These are phyloP conservation scores for Parasteatoda tepidariorum DNA, from an alignment of 1,140 invertebrate species.

Conservation along the genomic window DNA sequence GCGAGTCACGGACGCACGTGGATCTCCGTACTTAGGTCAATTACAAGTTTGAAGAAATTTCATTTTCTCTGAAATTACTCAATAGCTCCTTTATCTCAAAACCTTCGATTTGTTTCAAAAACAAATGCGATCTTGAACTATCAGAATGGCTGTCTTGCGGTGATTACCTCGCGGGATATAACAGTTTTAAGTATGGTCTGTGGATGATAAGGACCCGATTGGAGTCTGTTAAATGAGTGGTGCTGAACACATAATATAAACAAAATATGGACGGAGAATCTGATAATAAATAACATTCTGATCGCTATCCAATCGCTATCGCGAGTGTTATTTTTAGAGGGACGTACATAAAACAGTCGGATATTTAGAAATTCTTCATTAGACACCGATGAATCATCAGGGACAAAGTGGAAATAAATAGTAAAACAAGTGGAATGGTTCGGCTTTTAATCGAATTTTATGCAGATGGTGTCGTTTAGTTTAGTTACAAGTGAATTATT, in stretches of 20 bases:
- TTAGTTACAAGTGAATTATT: too few relatives aligned
- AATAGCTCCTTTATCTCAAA: background rate
- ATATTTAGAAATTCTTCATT: too few relatives aligned
- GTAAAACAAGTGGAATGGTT: too few relatives aligned
- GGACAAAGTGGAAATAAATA: too few relatives aligned
- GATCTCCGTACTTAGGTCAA: background rate
- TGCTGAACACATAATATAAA: constrained; percentile 43
- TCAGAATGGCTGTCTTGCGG: background rate
- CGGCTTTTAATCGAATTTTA: too few relatives aligned
- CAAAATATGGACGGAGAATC: background rate
- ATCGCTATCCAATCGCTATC: background rate
- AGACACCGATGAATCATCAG: too few relatives aligned
- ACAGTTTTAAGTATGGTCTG: constrained; percentile 6
- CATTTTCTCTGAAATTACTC: background rate
- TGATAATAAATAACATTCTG: background rate
- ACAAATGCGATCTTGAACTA: background rate
- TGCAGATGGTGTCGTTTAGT: too few relatives aligned
- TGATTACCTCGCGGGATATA: background rate
- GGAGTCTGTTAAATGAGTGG: constrained; percentile 6
- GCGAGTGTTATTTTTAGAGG: background rate
- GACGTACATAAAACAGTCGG: too few relatives aligned
- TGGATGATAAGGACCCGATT: constrained; percentile 8
- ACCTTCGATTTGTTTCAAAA: background rate
- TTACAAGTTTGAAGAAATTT: background rate
- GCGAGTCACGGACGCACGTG: background rate